A percentile compares a stretch with the other conserved stretches of the same genome.
These are phyloP conservation scores for Anneissia japonica DNA, from an alignment of 35 echinoderm and acorn worm species.

Conservation along the genomic window DNA sequence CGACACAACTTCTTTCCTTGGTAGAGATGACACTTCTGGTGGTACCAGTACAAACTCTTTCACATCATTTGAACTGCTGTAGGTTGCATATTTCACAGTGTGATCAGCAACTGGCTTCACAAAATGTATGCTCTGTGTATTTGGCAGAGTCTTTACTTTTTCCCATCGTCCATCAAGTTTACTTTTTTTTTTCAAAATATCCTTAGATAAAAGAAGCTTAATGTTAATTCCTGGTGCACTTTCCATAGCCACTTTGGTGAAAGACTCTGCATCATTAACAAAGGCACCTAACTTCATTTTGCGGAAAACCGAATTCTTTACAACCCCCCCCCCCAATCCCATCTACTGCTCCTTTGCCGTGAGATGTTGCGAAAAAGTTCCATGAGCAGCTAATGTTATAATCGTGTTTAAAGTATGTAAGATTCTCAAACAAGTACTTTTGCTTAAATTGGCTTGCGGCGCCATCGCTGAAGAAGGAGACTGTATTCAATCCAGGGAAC, in stretches of 20 bases:
- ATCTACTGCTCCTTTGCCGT: constrained; percentile 46
- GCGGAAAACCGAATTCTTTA: background rate
- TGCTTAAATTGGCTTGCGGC: constrained; percentile 36
- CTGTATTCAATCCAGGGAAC: background rate
- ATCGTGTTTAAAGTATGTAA: constrained; percentile 28
- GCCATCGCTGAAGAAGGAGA: constrained; percentile 41
- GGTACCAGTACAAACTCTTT: too few relatives aligned
- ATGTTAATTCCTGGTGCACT: constrained; percentile 2
- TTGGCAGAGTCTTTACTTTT: constrained; percentile 2
- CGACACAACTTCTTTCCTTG: too few relatives aligned
- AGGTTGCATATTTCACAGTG: background rate
- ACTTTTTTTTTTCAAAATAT: constrained; percentile 1
- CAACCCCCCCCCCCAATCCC: constrained; percentile 13
- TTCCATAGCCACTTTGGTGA: background rate
- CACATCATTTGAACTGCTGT: background rate
- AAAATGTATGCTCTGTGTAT: background rate
- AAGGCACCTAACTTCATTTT: constrained; percentile 5
- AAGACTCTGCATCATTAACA: constrained; percentile 24
- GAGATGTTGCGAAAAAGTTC: constrained; percentile 42
- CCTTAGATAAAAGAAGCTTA: background rate
- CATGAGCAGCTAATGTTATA: background rate
- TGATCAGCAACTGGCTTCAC: background rate
- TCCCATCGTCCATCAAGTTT: background rate
- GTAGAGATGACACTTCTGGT: too few relatives aligned
- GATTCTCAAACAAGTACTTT: constrained; percentile 20